Percentiles rank a stretch among this genome's conserved stretches.
phyloP scores from a whole-genome alignment of 1,140 invertebrate genomes.

The Temnothorax nylanderi region DNA sequence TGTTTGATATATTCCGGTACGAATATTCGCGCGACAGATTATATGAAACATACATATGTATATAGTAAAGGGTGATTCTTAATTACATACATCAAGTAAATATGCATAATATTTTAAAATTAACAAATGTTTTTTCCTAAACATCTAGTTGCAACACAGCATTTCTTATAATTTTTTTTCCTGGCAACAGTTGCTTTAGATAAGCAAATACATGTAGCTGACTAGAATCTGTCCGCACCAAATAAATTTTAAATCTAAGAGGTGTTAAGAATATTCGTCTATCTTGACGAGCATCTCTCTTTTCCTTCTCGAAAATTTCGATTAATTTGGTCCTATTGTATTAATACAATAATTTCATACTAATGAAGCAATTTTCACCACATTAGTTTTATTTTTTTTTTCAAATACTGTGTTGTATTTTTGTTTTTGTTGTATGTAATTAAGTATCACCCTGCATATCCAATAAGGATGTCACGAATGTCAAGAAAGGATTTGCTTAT shows the following conservation, averaged over 20 bases:
- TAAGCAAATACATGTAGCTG: neutral
- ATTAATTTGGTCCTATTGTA: neutral
- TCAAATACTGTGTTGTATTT: neutral
- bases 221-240: neutral
- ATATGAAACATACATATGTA: slow-evolving; percentile 3
- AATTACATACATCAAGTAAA: slow-evolving; percentile 15
- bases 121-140: neutral
- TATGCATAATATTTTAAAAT: neutral
- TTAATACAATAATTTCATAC: neutral
- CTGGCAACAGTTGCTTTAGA: neutral
- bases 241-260: neutral
- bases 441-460: neutral
- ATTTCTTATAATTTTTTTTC: neutral
- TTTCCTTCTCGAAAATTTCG: neutral
- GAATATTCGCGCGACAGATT: slow-evolving; percentile 22
- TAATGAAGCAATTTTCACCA: neutral
- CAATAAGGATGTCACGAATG: neutral
- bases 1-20: neutral
- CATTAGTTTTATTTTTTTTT: neutral
- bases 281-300: neutral
- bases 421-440: slow-evolving; percentile 13
- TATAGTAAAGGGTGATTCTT: neutral
- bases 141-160: neutral
- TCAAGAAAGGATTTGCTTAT: neutral
- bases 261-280: neutral